Evolutionary conservation across 2,888 invertebrate genomes (phyloP).

Genomic region (Rotaria socialis): DNA sequence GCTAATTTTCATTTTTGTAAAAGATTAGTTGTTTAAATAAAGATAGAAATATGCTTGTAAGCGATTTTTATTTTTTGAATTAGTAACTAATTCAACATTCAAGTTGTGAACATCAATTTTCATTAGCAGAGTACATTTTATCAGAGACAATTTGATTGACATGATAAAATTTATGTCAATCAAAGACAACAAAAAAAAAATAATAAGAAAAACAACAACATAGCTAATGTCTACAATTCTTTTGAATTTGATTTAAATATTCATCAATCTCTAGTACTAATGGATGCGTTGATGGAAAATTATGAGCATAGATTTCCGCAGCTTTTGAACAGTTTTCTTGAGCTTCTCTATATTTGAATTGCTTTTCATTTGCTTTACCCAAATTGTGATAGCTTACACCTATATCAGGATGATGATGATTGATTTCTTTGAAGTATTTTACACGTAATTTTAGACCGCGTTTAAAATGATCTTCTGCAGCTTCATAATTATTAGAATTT

Average conservation of each 20-base stretch:
- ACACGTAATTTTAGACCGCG: not conserved
- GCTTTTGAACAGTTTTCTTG: not conserved
- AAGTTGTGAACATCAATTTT: too few species aligned
- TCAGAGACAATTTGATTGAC: too few species aligned
- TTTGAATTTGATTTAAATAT: not conserved
- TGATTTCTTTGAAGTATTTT: not conserved
- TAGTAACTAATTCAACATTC: too few species aligned
- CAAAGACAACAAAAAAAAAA: too few species aligned
- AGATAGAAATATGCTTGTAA: too few species aligned
- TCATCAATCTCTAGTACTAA: not conserved
- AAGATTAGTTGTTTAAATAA: too few species aligned
- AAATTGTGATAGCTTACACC: not conserved
- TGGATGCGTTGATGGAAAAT: not conserved
- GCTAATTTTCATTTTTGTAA: too few species aligned
- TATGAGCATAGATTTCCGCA: not conserved
- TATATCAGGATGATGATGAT: not conserved
- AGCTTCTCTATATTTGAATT: not conserved
- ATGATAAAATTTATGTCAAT: too few species aligned
- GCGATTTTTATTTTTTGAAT: too few species aligned
- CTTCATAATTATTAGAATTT: not conserved
- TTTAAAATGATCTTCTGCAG: not conserved
- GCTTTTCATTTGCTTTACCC: not conserved
- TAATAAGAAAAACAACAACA: too few species aligned
- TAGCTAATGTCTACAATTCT: not conserved
- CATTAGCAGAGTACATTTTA: too few species aligned